A percentile compares a stretch with the other conserved stretches of the same genome.
Conservation (phyloP, 2,113 vertebrate genomes). For the Tragelaphus strepsiceros region DNA sequence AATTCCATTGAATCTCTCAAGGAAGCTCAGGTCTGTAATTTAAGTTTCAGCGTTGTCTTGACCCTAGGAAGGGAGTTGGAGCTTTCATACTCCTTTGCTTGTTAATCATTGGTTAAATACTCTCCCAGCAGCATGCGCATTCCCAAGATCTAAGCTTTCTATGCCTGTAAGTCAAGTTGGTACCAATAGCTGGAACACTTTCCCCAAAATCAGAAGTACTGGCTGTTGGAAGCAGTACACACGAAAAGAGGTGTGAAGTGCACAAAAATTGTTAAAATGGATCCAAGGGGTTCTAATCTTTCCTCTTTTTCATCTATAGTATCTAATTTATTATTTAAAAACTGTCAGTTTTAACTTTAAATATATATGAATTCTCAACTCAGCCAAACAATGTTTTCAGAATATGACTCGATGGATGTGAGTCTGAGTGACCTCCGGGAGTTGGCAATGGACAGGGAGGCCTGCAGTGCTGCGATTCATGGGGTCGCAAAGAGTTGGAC, state of each 20-base stretch:
- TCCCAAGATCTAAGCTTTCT: background rate
- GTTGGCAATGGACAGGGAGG: no score
- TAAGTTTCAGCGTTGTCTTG: background rate
- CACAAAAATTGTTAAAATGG: background rate
- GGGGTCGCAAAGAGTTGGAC: no score
- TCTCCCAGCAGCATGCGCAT: background rate
- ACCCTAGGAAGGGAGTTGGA: background rate
- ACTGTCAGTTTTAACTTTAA: background rate
- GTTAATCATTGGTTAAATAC: background rate
- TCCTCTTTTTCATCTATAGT: background rate
- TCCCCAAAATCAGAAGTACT: background rate
- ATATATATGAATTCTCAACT: background rate
- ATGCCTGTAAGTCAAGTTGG: background rate
- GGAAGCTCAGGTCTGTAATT: background rate
- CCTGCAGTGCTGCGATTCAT: no score
- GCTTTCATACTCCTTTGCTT: background rate
- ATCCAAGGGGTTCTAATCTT: background rate
- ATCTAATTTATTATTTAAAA: background rate
- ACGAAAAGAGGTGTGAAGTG: background rate
- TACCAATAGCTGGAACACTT: background rate
- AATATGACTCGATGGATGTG: background rate
- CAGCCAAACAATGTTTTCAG: background rate
- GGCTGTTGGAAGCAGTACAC: background rate
- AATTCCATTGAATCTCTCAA: background rate
- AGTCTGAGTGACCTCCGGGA: no score